Base-by-base conservation (phyloP, 2,797 vertebrate genomes). In the Xenops minutus region DNA sequence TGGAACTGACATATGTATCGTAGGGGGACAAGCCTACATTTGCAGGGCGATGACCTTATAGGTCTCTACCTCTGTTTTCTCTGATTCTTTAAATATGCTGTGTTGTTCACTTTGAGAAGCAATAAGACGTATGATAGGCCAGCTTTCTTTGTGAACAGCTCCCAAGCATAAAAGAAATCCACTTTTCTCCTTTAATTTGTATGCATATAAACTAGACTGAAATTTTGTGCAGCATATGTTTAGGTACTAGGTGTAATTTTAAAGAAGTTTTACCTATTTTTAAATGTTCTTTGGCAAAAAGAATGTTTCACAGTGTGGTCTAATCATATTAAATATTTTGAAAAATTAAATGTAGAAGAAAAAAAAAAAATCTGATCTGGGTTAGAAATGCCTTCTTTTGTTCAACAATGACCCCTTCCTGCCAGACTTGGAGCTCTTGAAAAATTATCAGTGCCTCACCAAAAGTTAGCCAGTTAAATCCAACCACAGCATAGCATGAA, bases 1-100 rank as follows among this genome's bases (percentile, higher is more conserved):
- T 75, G 81, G 43, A 92, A 63, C 66, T 69, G 71, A 79, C 89
- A 94, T 91, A 93, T 90, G 92, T 92, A 88, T 90, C 36, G 74
- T 92, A 79, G 76, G 79, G 89, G 62, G 46, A 95, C 58, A 94
- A 95, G 91, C 95, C 82, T 73, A 85, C 76, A 69, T 89, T 96
- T 62, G 68, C 73, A 76, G 51, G 64, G 58, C 1, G 0, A 59
- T 85, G 69, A 96, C 89, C 87, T 86, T 86, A 91, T 26, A 94
- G 91, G 73, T 92, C 82, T 86, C 73, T 89, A 80, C 27, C 55
- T 78, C 72, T 75, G 2, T 89, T 82, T 90, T 87, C 44, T 76
- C 59, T 1, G 1, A 58, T 88, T 85, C 82, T 78, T 93, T 92
- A 96, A 96, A 94, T 89, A 94, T 14, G 20, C 14, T 73, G 32